Conservation (phyloP, 2,113 vertebrate species). For the Crotalus tigris region DNA sequence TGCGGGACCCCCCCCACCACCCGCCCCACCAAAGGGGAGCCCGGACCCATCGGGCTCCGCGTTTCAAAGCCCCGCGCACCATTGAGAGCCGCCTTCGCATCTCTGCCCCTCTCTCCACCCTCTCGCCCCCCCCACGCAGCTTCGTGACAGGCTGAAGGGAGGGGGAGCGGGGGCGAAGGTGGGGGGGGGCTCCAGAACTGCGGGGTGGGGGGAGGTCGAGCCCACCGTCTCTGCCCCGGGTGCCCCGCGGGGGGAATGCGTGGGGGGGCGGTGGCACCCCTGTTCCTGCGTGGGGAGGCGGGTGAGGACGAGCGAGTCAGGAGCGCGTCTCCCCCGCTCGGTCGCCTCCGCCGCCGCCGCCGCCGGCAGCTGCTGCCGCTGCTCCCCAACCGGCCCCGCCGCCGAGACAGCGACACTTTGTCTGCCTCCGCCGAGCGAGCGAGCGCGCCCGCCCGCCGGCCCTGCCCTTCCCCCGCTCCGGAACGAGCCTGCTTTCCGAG, state of each 20-base stretch:
- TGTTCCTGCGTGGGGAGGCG: not conserved
- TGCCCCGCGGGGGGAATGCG: not conserved
- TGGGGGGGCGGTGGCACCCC: not conserved
- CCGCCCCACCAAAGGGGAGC: too few relatives aligned
- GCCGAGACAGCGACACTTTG: not conserved
- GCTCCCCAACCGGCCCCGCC: not conserved
- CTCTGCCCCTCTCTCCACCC: too few relatives aligned
- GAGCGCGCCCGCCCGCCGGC: slow-evolving; percentile 1
- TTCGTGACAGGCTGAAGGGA: not conserved
- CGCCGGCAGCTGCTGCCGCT: not conserved
- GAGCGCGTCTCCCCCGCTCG: not conserved
- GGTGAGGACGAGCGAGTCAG: not conserved
- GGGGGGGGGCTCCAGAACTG: not conserved
- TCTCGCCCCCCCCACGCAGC: too few relatives aligned
- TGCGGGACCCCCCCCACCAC: too few relatives aligned
- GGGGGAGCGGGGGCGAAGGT: not conserved
- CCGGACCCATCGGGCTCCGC: too few relatives aligned
- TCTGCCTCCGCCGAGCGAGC: not conserved
- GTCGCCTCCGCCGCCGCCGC: not conserved
- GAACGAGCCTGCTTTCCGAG: not conserved
- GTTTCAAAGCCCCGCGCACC: too few relatives aligned
- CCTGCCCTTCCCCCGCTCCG: not conserved
- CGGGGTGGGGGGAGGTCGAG: too few relatives aligned
- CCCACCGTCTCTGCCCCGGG: too few relatives aligned
- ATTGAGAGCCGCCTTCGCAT: too few relatives aligned